These are phyloP conservation scores for Panopea generosa DNA, from an alignment of 2,888 invertebrate species.

Conservation along the genomic window DNA sequence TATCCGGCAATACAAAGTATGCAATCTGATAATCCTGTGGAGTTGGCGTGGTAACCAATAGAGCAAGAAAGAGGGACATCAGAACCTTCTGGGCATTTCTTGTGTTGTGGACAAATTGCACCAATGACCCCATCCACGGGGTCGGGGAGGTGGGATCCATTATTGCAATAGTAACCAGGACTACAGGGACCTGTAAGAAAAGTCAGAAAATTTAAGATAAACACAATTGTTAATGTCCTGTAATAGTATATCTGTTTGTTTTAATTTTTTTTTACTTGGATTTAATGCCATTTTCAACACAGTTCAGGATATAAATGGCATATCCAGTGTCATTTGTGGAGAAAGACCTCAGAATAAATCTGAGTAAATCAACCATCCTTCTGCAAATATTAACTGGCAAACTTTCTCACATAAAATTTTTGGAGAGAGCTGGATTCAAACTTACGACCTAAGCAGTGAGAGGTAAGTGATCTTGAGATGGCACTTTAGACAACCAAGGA, in stretches of 20 bases:
- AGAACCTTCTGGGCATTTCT: constrained; percentile 75
- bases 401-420: too few species aligned
- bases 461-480: too few species aligned
- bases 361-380: too few species aligned
- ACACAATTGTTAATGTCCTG: background rate
- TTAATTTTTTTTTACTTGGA: background rate
- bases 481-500: too few species aligned
- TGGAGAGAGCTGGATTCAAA: too few species aligned
- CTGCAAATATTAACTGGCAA: too few species aligned
- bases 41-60: constrained; percentile 81
- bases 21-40: constrained; percentile 77
- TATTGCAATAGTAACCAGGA: constrained; percentile 81
- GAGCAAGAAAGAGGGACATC: constrained; percentile 73
- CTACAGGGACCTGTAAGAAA: constrained; percentile 72
- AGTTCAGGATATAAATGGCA: too few species aligned
- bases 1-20: constrained; percentile 79
- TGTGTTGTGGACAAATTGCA: constrained; percentile 79
- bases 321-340: too few species aligned
- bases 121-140: constrained; percentile 79
- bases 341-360: too few species aligned
- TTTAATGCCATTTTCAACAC: too few species aligned
- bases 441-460: too few species aligned
- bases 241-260: too few species aligned
- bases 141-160: constrained; percentile 76
- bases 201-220: background rate